Base-by-base conservation (phyloP, 2,888 invertebrate species). In the Drosophila neotestacea region DNA sequence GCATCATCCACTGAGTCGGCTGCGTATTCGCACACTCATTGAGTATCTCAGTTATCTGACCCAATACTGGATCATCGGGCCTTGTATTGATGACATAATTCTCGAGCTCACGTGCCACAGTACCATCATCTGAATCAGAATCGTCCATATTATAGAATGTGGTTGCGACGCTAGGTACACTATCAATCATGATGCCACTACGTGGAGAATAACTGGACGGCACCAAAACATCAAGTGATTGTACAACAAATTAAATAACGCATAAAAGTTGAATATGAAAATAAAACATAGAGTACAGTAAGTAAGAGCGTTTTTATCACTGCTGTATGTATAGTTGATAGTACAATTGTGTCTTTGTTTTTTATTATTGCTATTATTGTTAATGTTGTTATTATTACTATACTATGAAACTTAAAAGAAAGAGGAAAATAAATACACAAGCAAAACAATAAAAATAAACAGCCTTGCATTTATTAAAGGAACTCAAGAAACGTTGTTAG, bases 111-210 rank as follows among this genome's bases (percentile, higher is more conserved):
- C 73, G 67, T 16, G 76, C 79, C 70, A 73, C 61, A 50, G 28
- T 41, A 64, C 68, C 73, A 80, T 70, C 81, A 73, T 87, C 85
- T 59, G 85, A 85, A 83, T 88, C 88, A 63, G 81, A 87, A 69
- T 88, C 86, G 60, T 85, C 79, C 66, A 46, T 69, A 55, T 48
- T 62, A 69, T 27, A 27, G 59, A 10, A 67, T 66, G 70, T 68
- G 48, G 73, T 63, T 59, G 69, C 61, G 51, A 73, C 74, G 69
- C 78, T 81, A 58, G 61, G 62, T 61, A 70, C 61, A 66, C 73
- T 76, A 62, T 54, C 66, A 50, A 39, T 54, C 67, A 65, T 69
- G 63, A 13, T 38, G 51, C 48, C 44, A 63, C 69, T 71, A 61
- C 9, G 46, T 59, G 83, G 80, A 51, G 82, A 73, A 67, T 36